A percentile compares a stretch with the other conserved stretches of the same genome.
Conservation (phyloP, 2,888 invertebrate genomes). For the Hyalella azteca region DNA sequence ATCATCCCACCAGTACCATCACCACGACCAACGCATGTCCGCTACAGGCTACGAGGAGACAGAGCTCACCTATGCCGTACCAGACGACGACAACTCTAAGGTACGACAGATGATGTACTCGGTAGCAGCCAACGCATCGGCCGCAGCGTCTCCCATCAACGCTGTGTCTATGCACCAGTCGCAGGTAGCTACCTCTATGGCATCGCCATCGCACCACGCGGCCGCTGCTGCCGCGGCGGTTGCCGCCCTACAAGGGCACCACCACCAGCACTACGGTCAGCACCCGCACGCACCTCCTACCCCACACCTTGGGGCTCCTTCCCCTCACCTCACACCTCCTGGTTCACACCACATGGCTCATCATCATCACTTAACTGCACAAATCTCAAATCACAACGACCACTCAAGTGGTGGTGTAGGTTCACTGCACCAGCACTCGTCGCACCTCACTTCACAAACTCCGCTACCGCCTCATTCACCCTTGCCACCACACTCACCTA, state of each 20-base stretch:
- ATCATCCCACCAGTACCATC: constrained; percentile 51
- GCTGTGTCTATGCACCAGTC: constrained; percentile 69
- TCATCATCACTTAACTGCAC: constrained; percentile 29
- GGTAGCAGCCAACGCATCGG: constrained; percentile 71
- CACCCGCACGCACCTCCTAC: constrained; percentile 63
- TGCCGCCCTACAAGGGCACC: constrained; percentile 63
- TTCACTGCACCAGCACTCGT: constrained; percentile 24
- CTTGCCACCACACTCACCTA: constrained; percentile 53
- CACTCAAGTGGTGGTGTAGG: constrained; percentile 39
- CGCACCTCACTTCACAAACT: constrained; percentile 35
- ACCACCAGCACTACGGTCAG: constrained; percentile 67
- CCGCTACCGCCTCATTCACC: constrained; percentile 57
- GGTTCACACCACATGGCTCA: constrained; percentile 63
- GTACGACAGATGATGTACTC: constrained; percentile 94
- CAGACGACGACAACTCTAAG: constrained; percentile 89
- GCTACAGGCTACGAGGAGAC: constrained; percentile 99
- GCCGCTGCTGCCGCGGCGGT: constrained; percentile 70
- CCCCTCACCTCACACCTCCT: constrained; percentile 57
- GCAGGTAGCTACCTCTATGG: constrained; percentile 36
- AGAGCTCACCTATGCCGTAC: constrained; percentile 84
- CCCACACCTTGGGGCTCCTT: constrained; percentile 67
- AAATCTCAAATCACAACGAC: constrained; percentile 14
- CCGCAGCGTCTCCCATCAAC: constrained; percentile 65
- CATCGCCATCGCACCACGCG: constrained; percentile 53
- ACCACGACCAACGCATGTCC: constrained; percentile 90